These are phyloP conservation scores for Tetramorium bicarinatum DNA, from an alignment of 2,888 invertebrate genomes.

Conservation along the genomic window DNA sequence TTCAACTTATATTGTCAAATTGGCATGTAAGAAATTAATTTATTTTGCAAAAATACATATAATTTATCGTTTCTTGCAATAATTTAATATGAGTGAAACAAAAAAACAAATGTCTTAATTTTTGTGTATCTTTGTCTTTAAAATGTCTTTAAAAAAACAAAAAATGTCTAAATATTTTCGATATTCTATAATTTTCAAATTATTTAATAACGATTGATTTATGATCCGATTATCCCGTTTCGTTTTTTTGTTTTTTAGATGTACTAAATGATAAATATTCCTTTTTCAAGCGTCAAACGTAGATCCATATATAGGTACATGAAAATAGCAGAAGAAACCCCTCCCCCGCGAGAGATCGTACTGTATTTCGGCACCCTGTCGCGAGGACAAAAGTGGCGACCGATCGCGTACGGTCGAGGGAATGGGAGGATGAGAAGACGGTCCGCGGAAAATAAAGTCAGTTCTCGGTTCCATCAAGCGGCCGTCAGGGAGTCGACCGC, in stretches of 20 bases:
- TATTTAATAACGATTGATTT: background rate
- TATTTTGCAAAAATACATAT: background rate
- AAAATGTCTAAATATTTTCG: too few species aligned
- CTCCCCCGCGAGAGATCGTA: slow-evolving; percentile 52
- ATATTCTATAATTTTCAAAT: background rate
- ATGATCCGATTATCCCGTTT: background rate
- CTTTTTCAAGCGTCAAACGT: background rate
- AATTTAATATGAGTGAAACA: background rate
- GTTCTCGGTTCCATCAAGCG: slow-evolving; percentile 71
- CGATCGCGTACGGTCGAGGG: slow-evolving; percentile 68
- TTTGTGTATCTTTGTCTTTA: too few species aligned
- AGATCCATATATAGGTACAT: slow-evolving; percentile 20
- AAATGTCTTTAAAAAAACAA: too few species aligned
- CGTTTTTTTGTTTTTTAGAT: background rate
- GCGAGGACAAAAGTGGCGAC: slow-evolving; percentile 74
- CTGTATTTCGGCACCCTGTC: slow-evolving; percentile 74
- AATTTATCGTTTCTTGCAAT: background rate
- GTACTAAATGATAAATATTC: background rate
- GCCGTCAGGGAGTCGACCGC: slow-evolving; percentile 65
- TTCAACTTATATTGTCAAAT: background rate
- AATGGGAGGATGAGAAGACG: slow-evolving; percentile 69
- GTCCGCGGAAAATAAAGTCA: slow-evolving; percentile 75
- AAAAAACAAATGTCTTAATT: background rate
- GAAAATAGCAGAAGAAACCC: slow-evolving; percentile 49
- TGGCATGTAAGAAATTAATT: background rate